Base-by-base conservation (phyloP, 2,888 invertebrate genomes). In the Minunthozetes semirufus region DNA sequence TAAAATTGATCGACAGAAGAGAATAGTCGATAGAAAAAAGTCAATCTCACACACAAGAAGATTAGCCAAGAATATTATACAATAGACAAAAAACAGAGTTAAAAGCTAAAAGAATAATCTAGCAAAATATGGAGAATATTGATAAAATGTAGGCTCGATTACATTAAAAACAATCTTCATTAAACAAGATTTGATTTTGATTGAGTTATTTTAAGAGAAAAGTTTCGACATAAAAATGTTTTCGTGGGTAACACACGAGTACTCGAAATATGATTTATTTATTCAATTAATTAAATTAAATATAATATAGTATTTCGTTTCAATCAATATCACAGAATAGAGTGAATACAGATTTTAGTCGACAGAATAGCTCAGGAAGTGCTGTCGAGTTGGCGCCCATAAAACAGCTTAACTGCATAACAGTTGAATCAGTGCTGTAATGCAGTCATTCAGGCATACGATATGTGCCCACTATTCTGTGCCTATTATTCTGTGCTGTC, bases 281-380 rank as follows among this genome's bases (percentile, higher is more conserved):
- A 25, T 3, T 46, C 70, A 70, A 70, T 70, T 70, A 70, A 70
- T 70, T 70, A 46, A 70, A 70, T 46, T 46, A 70, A 70, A 70
- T 19, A 46, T 1, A 46, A 70, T 48, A 59, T 25, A 56, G 19
- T 22, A 59, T 27, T 29, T 11, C 27, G 29, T 59, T 59, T 11
- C 27, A 59, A 59, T 27, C 59, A 59, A 59, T 27, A 59, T 13
- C 5, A 53, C 9, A 56, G 25, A 25, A 22, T 3, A 56, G 13
- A 8, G 19, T 9, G 19, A 50, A n/a, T 50, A 19, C n/a, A 25
- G 22, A 25, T 11, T 22, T 25, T 56, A n/a, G 50, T 50, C n/a
- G 19, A 50, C 6, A 42, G n/a, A n/a, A 50, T 19, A 50, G 27
- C 5, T 19, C 13, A 27, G 59, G 13, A 11, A 27, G 29, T 59